A percentile compares a stretch with the other conserved stretches of the same genome.
Conservation (phyloP, 2,797 vertebrate species). For the Brachyalestes nurse region DNA sequence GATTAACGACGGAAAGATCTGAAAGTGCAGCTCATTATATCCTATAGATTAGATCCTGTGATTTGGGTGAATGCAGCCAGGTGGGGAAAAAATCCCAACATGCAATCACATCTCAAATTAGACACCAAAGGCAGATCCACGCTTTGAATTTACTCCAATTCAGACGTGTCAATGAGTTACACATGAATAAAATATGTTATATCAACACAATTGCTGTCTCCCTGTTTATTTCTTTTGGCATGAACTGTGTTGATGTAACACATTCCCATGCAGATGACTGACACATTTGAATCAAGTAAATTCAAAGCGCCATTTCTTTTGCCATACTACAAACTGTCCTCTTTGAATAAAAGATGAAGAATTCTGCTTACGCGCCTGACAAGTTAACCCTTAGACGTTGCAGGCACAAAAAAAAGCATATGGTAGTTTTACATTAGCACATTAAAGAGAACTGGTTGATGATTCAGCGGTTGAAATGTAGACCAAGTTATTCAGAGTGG, state of each 20-base stretch:
- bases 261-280: neutral
- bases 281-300: neutral
- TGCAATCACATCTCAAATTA: constrained; percentile 26
- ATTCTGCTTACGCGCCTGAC: no score
- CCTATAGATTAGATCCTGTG: constrained; percentile 31
- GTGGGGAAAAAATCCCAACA: constrained; percentile 13
- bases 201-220: neutral
- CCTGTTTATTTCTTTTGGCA: neutral
- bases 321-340: no score
- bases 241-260: neutral
- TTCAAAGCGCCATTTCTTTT: neutral
- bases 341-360: no score
- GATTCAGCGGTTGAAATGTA: no score
- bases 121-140: constrained; percentile 1
- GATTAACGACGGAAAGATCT: constrained; percentile 31
- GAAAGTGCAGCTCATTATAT: constrained; percentile 44
- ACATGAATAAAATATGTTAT: neutral
- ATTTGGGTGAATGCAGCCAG: constrained; percentile 20
- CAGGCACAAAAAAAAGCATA: no score
- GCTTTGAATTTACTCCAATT: neutral
- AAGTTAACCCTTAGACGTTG: no score
- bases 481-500: no score
- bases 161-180: neutral
- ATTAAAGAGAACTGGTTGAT: no score
- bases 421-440: no score